Conservation (phyloP, 2,888 invertebrate genomes). For the Polydesmus complanatus region DNA sequence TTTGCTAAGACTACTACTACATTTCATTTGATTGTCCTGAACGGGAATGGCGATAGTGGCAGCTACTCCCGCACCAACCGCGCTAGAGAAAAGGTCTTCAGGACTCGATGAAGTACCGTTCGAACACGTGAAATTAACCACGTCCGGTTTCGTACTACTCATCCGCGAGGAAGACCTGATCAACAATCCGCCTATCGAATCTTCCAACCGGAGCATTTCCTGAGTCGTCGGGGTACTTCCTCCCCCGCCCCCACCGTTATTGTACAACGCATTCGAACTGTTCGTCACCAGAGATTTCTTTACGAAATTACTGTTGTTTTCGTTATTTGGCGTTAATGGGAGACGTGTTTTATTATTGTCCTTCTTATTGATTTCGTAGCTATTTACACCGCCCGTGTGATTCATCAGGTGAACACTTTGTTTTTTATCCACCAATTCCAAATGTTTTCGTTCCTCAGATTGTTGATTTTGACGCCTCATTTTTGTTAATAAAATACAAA, state of each 20-base stretch:
- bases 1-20: not conserved
- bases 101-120: not conserved
- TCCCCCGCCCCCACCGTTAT: not conserved
- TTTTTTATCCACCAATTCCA: conserved; percentile 1
- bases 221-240: not conserved
- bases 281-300: not conserved
- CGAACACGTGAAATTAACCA: conserved; percentile 13
- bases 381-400: conserved; percentile 1
- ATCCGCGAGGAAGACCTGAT: conserved; percentile 2
- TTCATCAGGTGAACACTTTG: conserved; percentile 6
- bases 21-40: not conserved
- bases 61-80: not conserved
- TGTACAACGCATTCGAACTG: not conserved
- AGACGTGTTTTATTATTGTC: not conserved
- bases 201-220: conserved; percentile 7
- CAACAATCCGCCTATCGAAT: conserved; percentile 2
- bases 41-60: not conserved
- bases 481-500: conserved; percentile 5
- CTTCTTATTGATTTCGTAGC: conserved; percentile 11
- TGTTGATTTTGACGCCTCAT: conserved; percentile 7
- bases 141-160: conserved; percentile 12
- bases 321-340: not conserved
- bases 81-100: not conserved
- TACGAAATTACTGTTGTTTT: not conserved
- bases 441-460: conserved; percentile 12